These are phyloP conservation scores for Lipophrys pholis DNA, from an alignment of 2,113 vertebrate species.

Conservation along the genomic window DNA sequence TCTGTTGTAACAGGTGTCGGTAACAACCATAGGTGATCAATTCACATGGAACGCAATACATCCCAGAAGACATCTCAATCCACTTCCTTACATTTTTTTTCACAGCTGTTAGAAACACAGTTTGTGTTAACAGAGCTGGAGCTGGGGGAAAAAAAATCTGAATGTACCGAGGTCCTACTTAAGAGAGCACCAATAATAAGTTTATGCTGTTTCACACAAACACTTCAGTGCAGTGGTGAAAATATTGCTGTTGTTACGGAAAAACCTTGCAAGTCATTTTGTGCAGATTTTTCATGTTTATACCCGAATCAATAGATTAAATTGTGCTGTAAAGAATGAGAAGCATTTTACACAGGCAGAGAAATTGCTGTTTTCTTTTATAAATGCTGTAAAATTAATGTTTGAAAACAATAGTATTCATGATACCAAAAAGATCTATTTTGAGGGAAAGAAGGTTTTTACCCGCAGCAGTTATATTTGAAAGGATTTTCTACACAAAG, in stretches of 20 bases:
- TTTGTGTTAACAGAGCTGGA: neutral
- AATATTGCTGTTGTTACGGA: constrained; percentile 54
- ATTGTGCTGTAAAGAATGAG: constrained; percentile 8
- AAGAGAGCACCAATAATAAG: no score
- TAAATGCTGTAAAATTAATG: constrained; percentile 15
- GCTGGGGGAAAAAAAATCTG: constrained; percentile 13
- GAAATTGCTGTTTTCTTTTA: constrained; percentile 11
- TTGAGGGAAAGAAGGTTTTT: constrained; percentile 54
- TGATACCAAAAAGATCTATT: constrained; percentile 35
- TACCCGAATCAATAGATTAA: constrained; percentile 27
- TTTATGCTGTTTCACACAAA: constrained; percentile 34
- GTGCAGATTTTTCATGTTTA: constrained; percentile 45
- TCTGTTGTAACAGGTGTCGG: constrained; percentile 54
- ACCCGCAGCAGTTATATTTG: constrained; percentile 42
- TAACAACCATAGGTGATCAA: constrained; percentile 34
- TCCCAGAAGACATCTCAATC: constrained; percentile 25
- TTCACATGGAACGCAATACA: constrained; percentile 63
- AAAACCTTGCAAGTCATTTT: constrained; percentile 32
- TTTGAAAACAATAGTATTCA: neutral
- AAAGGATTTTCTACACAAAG: constrained; percentile 42
- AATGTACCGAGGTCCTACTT: constrained; percentile 17
- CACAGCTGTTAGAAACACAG: constrained; percentile 24
- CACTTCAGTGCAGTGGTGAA: constrained; percentile 41
- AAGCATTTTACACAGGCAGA: constrained; percentile 5
- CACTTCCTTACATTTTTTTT: constrained; percentile 25